Evolutionary conservation across 2,888 invertebrate genomes (phyloP).

Genomic region (Dastarcus helophoroides): DNA sequence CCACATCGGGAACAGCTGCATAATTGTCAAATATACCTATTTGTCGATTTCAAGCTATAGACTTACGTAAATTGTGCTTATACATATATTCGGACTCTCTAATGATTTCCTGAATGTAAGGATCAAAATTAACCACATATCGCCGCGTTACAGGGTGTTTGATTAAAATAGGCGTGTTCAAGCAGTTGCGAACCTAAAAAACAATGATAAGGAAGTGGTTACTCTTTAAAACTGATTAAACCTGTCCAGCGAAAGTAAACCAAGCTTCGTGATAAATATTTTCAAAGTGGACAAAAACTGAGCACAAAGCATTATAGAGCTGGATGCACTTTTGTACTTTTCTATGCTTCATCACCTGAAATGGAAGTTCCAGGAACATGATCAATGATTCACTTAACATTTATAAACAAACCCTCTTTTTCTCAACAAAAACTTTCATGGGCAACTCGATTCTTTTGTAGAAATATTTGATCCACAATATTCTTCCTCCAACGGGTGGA

Average conservation of each 20-base stretch:
- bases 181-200: constrained; percentile 48
- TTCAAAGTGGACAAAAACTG: constrained; percentile 73
- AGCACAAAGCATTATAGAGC: constrained; percentile 65
- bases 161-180: constrained; percentile 60
- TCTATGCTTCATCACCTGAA: constrained; percentile 46
- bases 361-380: constrained; percentile 7
- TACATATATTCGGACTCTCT: constrained; percentile 73
- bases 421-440: constrained; percentile 50
- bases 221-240: no score
- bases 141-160: constrained; percentile 53
- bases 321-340: constrained; percentile 64
- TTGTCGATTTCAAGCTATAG: background rate
- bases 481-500: constrained; percentile 70
- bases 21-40: constrained; percentile 2
- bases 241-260: constrained; percentile 63
- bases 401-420: constrained; percentile 23
- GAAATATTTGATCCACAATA: constrained; percentile 74
- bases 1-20: constrained; percentile 60
- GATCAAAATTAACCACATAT: constrained; percentile 62
- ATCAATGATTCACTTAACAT: background rate
- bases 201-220: background rate
- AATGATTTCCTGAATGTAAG: constrained; percentile 58
- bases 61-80: constrained; percentile 55
- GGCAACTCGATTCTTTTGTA: constrained; percentile 61
- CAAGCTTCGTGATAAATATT: constrained; percentile 72